A percentile compares a stretch with the other conserved stretches of the same genome.
Evolutionary conservation across 2,888 invertebrate species (phyloP).

Genomic region (Phragmatobia fuliginosa): DNA sequence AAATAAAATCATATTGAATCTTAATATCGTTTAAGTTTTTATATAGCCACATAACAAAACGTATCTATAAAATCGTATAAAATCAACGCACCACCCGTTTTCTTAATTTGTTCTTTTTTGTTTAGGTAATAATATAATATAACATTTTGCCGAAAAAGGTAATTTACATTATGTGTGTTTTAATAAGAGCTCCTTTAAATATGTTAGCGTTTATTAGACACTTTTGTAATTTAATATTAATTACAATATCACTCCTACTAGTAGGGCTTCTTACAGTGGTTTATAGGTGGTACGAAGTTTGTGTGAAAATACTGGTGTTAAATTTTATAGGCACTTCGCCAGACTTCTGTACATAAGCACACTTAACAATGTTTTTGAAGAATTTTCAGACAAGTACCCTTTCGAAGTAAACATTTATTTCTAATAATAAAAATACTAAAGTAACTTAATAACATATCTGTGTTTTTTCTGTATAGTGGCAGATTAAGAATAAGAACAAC

Average conservation of each 20-base stretch:
- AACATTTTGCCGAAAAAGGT: slow-evolving; percentile 26
- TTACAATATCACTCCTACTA: not conserved
- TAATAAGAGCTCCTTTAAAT: no score
- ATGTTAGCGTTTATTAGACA: slow-evolving; percentile 12
- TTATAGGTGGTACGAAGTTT: not conserved
- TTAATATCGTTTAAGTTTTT: not conserved
- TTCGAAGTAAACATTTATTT: not conserved
- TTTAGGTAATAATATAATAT: slow-evolving; percentile 38
- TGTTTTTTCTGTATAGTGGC: not conserved
- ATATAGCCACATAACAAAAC: no score
- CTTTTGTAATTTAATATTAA: slow-evolving; percentile 10
- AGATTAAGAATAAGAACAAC: no score
- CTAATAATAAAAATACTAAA: no score
- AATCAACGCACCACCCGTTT: slow-evolving; percentile 26
- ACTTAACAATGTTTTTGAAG: not conserved
- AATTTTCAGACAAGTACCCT: not conserved
- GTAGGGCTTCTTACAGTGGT: not conserved
- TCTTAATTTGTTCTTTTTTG: slow-evolving; percentile 45
- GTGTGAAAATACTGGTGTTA: not conserved
- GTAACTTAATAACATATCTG: no score
- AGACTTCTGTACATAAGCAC: not conserved
- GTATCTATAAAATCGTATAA: no score
- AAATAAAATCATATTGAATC: not conserved
- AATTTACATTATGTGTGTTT: slow-evolving; percentile 31
- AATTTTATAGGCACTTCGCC: not conserved